These are phyloP conservation scores for Oryzias curvinotus DNA, from an alignment of 2,113 vertebrate genomes.

Conservation along the genomic window DNA sequence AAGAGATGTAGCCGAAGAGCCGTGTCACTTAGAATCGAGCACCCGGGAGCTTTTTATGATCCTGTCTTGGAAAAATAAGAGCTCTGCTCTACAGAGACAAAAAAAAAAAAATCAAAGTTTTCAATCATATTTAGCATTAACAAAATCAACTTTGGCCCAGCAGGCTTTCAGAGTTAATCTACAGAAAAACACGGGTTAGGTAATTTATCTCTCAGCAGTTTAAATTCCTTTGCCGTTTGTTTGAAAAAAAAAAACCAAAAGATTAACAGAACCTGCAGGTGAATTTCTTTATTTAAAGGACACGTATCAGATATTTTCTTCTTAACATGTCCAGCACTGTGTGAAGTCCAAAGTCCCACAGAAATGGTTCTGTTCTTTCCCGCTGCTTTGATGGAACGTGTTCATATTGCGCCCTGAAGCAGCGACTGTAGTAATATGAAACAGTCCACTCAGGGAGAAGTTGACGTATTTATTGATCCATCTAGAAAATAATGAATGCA, in stretches of 20 bases:
- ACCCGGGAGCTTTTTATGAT: conserved; percentile 14
- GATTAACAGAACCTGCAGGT: not conserved
- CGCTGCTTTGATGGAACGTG: not conserved
- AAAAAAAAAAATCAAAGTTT: conserved; percentile 41
- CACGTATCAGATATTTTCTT: no score
- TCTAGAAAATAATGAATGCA: conserved; percentile 38
- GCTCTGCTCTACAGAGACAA: conserved; percentile 32
- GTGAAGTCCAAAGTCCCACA: conserved; percentile 3
- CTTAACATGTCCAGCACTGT: not conserved
- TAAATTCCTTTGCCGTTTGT: not conserved
- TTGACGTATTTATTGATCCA: conserved; percentile 66
- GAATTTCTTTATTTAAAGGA: not conserved
- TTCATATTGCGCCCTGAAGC: conserved; percentile 26
- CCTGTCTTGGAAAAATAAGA: conserved; percentile 15
- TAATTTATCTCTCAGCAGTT: not conserved
- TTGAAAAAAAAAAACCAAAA: not conserved
- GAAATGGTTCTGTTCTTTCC: not conserved
- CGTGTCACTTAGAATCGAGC: conserved; percentile 9
- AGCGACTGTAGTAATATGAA: conserved; percentile 36
- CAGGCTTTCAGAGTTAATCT: not conserved
- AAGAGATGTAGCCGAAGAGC: not conserved
- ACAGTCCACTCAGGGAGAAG: conserved; percentile 31
- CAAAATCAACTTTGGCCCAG: conserved; percentile 10
- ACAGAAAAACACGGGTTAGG: not conserved
- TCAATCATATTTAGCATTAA: conserved; percentile 74